phyloP scores from a whole-genome alignment of 2,888 invertebrate genomes.

The Globia sparganii region DNA sequence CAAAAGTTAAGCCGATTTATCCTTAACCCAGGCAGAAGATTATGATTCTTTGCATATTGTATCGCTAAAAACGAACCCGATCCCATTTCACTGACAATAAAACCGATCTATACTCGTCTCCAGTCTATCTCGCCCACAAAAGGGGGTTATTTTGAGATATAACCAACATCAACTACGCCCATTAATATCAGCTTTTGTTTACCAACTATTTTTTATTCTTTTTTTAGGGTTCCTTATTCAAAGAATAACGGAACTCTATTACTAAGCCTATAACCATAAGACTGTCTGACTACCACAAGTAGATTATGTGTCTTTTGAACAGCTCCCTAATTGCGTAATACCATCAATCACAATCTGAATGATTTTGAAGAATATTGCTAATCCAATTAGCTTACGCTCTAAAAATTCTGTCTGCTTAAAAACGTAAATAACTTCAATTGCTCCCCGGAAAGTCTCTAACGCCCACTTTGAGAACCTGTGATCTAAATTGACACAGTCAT shows the following conservation, averaged over 20 bases:
- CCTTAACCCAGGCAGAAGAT: not conserved
- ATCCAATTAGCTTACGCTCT: no score
- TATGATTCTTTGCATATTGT: constrained; percentile 33
- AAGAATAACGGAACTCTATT: not conserved
- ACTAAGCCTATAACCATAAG: not conserved
- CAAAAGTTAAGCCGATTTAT: not conserved
- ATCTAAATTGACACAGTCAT: no score
- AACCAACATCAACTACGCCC: constrained; percentile 66
- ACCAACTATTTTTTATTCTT: constrained; percentile 66
- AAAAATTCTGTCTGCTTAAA: no score
- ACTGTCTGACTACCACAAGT: no score
- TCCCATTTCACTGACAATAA: constrained; percentile 57
- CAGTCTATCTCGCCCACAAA: constrained; percentile 46
- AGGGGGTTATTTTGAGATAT: constrained; percentile 64
- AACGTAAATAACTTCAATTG: no score
- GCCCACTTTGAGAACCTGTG: no score
- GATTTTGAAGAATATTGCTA: no score
- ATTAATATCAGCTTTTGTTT: constrained; percentile 78
- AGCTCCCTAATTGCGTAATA: no score
- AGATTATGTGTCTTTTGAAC: no score
- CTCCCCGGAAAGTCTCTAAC: no score
- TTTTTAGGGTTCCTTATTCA: constrained; percentile 6
- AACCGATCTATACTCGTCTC: constrained; percentile 51
- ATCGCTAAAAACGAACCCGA: constrained; percentile 25
- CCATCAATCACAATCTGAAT: no score